Conservation (phyloP, 2,113 vertebrate genomes). For the Cyprinodon variegatus region DNA sequence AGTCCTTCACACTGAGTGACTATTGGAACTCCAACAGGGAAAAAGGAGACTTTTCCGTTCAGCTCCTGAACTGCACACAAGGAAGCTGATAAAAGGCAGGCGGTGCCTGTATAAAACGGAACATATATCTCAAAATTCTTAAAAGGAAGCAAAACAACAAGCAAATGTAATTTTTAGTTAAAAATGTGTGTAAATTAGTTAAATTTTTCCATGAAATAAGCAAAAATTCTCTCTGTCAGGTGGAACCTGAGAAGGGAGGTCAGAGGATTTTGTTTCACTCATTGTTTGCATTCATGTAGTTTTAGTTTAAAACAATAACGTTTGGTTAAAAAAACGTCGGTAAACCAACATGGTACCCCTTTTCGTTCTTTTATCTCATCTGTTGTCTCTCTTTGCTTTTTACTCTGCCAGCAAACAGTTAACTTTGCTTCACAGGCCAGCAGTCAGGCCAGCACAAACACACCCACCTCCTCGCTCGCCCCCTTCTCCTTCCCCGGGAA, state of each 20-base stretch:
- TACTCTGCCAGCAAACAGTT: slow-evolving; percentile 40
- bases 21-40: slow-evolving; percentile 30
- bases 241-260: not conserved
- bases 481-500: slow-evolving; percentile 60
- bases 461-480: slow-evolving; percentile 51
- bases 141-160: not conserved
- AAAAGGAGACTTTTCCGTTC: slow-evolving; percentile 52
- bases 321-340: too few species aligned
- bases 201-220: not conserved
- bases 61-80: slow-evolving; percentile 41
- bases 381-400: not conserved
- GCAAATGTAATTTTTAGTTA: not conserved
- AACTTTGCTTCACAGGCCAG: slow-evolving; percentile 1
- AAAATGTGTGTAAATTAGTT: not conserved
- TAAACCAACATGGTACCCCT: too few species aligned
- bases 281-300: too few species aligned
- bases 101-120: slow-evolving; percentile 32
- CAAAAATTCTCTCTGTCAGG: not conserved
- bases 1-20: slow-evolving; percentile 46
- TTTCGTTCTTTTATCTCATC: not conserved
- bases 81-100: slow-evolving; percentile 30
- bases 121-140: slow-evolving; percentile 12
- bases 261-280: not conserved
- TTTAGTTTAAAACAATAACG: too few species aligned
- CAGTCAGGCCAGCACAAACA: slow-evolving; percentile 44